Base-by-base conservation (phyloP, 1,140 invertebrate species). In the Planococcus citri region DNA sequence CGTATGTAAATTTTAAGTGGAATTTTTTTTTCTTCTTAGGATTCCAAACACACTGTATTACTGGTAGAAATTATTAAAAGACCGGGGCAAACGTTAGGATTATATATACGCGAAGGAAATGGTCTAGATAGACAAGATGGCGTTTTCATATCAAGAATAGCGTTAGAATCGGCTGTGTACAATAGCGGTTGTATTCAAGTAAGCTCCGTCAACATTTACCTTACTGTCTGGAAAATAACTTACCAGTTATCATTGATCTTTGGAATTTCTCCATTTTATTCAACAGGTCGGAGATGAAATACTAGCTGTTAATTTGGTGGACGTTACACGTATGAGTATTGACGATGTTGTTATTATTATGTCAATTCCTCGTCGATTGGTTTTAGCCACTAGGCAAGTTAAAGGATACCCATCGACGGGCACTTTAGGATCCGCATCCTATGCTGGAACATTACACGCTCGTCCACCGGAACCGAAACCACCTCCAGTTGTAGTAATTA, bases 291-390 rank as follows among this genome's bases (percentile, higher is more conserved):
- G 95, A n/a, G 97, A 99, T 80, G 96, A 99, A 82, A 98, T 99
- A 76, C 80, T 98, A 73, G 94, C 94, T 4, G 94, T 99, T 37
- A 99, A 99, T 81, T 83, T 97, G 75, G 95, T 98, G 67, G 94
- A 98, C 77, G 95, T 99, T 72, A 90, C 92, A 70, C 88, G 91
- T 75, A 98, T 98, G 95, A 95, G 92, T 73, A 81, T 99, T 72
- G 96, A 99, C 78, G 96, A 99, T 79, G 95, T 98, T 51, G 96
- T 99, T 69, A 96, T 98, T 75, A 92, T 98, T 75, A 98, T 99
- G 93, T 97, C 94, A 74, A 99, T 99, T 80, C 96, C 97, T 0
- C 84, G 95, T 75, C 85, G 96, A 74, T 83, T 99, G 74, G 87
- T 98, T 24, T 83, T 99, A 68, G 94, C 92, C 71, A 96, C 94